Base-by-base conservation (phyloP, 1,140 invertebrate genomes). In the Solenopsis fugax region DNA sequence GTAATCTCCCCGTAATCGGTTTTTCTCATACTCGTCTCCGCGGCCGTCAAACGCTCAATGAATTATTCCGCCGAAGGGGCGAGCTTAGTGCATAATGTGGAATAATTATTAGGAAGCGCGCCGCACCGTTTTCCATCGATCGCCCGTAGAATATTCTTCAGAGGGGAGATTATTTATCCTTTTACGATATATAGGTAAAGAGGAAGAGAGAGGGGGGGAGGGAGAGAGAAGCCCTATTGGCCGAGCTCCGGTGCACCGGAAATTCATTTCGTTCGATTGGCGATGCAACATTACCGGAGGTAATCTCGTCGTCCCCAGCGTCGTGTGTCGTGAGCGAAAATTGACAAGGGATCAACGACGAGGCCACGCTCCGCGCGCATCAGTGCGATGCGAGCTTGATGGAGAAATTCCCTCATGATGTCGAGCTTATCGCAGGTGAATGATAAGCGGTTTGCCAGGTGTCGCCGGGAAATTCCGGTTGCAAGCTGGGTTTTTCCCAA, bases 331-430 rank as follows among this genome's bases (percentile, higher is more conserved):
- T 69, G 54, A 75, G 64, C 77, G 87, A 88, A 77, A 76, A 89
- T 87, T 88, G 88, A 92, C 90, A 92, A 88, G 69, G 85, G 85
- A 91, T 87, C 86, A 90, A 89, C 87, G 85, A 67, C 41, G 78
- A 50, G 88, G 90, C 76, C 89, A 88, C 80, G 84, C 84, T 82
- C 87, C 65, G 76, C 87, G 54, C 62, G 86, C 90, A 89, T 91
- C 90, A 84, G 80, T 76, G 86, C 77, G 58, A 91, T 84, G 86
- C 76, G 76, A 45, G 86, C 88, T 7, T 93, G 93, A 93, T 93
- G 93, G 92, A 92, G 93, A 93, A 94, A 93, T 93, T 93, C 93
- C 92, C 93, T 91, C 91, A 93, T 91, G 87, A 92, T 91, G 90
- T 90, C 85, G 87, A 75, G 71, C 84, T 88, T 34, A 81, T 84